Percentiles rank a stretch among this genome's conserved stretches.
These are phyloP conservation scores for Narcine bancroftii DNA, from an alignment of 2,113 vertebrate genomes.

Conservation along the genomic window DNA sequence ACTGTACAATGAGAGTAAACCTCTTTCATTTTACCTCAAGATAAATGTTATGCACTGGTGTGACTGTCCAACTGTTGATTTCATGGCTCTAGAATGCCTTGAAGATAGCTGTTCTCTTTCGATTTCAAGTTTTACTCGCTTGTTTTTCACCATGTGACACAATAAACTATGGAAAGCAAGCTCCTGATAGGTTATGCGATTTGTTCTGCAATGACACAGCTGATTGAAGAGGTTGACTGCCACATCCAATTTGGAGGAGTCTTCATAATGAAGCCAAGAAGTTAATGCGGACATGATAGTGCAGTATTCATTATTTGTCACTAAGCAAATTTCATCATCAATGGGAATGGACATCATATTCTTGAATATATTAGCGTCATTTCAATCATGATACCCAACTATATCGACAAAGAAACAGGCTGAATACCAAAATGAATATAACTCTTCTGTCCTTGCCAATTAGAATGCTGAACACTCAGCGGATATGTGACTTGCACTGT, in stretches of 20 bases:
- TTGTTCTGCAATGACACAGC: background rate
- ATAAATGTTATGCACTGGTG: background rate
- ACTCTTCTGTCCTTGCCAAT: background rate
- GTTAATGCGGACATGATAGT: background rate
- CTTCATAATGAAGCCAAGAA: background rate
- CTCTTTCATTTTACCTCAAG: too few species aligned
- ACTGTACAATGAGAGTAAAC: background rate
- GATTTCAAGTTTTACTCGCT: background rate
- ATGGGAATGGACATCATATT: background rate
- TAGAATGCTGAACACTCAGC: background rate
- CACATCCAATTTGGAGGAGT: background rate
- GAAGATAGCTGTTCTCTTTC: background rate
- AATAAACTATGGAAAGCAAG: background rate
- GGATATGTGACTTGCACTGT: background rate
- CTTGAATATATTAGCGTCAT: background rate
- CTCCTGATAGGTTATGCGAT: background rate
- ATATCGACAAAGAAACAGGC: background rate
- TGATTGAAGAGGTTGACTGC: constrained; percentile 11
- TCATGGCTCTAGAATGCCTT: background rate
- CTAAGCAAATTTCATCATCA: background rate
- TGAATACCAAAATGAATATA: background rate
- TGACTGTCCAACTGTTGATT: background rate
- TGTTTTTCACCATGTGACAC: background rate
- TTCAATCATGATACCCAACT: background rate
- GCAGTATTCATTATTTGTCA: background rate